Conservation (phyloP, 2,888 invertebrate species). For the Cheilosia scutellata region DNA sequence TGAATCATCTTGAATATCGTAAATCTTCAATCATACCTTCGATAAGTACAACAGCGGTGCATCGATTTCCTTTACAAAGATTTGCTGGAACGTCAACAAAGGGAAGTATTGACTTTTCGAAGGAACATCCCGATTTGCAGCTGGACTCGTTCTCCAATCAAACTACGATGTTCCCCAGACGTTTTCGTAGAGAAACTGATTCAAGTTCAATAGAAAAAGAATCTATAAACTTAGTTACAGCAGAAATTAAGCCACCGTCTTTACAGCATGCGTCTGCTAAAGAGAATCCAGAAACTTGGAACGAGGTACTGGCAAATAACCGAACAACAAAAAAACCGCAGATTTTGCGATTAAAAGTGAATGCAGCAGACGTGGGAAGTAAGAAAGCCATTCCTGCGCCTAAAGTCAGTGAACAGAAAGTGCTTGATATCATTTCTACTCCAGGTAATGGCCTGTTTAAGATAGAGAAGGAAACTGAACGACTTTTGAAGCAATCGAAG, state of each 20-base stretch:
- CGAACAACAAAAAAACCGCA: background rate
- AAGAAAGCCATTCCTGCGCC: no score
- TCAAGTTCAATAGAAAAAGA: background rate
- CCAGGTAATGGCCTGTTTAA: conserved; percentile 21
- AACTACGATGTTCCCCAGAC: conserved; percentile 49
- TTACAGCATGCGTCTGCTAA: background rate
- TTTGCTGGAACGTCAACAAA: conserved; percentile 21
- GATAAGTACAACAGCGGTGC: background rate
- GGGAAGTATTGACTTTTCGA: conserved; percentile 32
- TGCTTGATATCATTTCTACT: background rate
- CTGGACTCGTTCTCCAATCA: conserved; percentile 16
- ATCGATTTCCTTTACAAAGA: conserved; percentile 42
- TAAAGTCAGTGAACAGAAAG: no score
- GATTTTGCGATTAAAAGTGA: background rate
- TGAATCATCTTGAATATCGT: background rate
- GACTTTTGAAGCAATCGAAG: conserved; percentile 17
- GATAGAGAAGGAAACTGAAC: conserved; percentile 11
- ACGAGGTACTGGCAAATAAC: conserved; percentile 29
- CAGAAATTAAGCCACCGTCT: conserved; percentile 1
- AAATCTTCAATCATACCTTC: background rate
- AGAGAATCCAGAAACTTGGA: conserved; percentile 36
- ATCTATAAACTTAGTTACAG: conserved; percentile 21
- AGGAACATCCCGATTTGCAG: conserved; percentile 47
- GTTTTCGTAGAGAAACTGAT: conserved; percentile 1
- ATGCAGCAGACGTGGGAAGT: no score